Base-by-base conservation (phyloP, 2,113 vertebrate species). In the Columba janthina region DNA sequence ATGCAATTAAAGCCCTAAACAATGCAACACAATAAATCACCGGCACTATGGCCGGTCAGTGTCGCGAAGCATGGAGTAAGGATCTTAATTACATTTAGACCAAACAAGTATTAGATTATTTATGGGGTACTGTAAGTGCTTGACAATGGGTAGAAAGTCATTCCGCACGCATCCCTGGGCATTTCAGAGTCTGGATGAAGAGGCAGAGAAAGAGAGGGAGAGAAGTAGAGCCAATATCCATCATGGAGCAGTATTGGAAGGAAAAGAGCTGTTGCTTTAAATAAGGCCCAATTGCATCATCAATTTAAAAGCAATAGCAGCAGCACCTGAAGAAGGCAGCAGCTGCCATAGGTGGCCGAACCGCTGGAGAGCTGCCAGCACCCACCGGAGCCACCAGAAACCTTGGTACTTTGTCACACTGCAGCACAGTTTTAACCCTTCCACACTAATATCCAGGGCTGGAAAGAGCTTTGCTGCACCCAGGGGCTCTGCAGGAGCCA, bases 61-160 rank as follows among this genome's bases (percentile, higher is more conserved):
- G 96, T 97, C 95, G 77, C 96, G 92, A 94, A 92, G 97, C 96
- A 42, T 92, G 95, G 94, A 97, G 91, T 84, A 94, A 96, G 95
- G 94, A 97, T 96, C 97, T 97, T 97, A 97, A 97, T 97, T 97
- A 97, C 97, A 95, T 94, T 95, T 93, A 97, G 96, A 95, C 96
- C 96, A 94, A 97, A 96, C 95, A 95, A 97, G 94, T 89, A 94
- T 96, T 85, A 73, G 95, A 93, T 97, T 97, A 97, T 97, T 97
- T 97, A 97, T 95, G 95, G 96, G 96, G 29, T 89, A 93, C 94
- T 95, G 83, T 84, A 94, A 94, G 94, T 93, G 92, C 88, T 88
- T 95, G 96, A 94, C 91, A 97, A 92, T 84, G 93, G 91, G 89
- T 62, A 85, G 83, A 88, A 94, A 97, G 94, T 81, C 93, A 78